These are phyloP conservation scores for Peromyscus maniculatus DNA, from an alignment of 2,113 vertebrate genomes.

Conservation along the genomic window DNA sequence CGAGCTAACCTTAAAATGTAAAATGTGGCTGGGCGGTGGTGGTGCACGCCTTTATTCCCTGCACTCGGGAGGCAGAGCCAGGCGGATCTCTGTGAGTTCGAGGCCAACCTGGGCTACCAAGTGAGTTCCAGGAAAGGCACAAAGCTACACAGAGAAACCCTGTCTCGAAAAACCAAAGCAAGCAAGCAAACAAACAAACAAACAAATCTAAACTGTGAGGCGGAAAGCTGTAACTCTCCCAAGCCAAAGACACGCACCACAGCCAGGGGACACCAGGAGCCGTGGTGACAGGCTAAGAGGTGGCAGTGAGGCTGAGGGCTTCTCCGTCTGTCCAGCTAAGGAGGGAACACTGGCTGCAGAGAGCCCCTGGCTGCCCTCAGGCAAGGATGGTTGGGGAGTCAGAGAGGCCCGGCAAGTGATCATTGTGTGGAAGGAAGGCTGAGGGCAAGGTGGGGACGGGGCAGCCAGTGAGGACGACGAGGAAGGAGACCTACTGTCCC, in stretches of 20 bases:
- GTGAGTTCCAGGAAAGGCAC: no score
- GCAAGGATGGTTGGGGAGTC: not conserved
- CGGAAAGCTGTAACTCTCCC: not conserved
- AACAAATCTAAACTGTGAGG: slow-evolving; percentile 42
- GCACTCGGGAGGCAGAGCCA: no score
- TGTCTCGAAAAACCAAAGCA: no score
- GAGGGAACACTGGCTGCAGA: not conserved
- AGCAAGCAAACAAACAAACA: no score
- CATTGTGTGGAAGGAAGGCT: no score
- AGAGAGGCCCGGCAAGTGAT: not conserved
- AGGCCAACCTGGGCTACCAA: no score
- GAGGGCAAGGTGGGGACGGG: not conserved
- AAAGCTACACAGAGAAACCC: no score
- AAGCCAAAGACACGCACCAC: not conserved
- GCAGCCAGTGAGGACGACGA: not conserved
- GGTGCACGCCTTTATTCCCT: no score
- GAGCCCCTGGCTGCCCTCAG: not conserved
- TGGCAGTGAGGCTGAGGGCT: not conserved
- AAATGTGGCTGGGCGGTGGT: not conserved
- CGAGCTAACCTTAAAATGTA: slow-evolving; percentile 37
- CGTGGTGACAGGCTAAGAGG: not conserved
- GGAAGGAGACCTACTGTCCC: not conserved
- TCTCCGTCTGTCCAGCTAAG: not conserved
- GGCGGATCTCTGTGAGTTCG: no score
- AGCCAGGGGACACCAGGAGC: not conserved